These are phyloP conservation scores for Aptenodytes patagonicus DNA, from an alignment of 2,113 vertebrate species.

Conservation along the genomic window DNA sequence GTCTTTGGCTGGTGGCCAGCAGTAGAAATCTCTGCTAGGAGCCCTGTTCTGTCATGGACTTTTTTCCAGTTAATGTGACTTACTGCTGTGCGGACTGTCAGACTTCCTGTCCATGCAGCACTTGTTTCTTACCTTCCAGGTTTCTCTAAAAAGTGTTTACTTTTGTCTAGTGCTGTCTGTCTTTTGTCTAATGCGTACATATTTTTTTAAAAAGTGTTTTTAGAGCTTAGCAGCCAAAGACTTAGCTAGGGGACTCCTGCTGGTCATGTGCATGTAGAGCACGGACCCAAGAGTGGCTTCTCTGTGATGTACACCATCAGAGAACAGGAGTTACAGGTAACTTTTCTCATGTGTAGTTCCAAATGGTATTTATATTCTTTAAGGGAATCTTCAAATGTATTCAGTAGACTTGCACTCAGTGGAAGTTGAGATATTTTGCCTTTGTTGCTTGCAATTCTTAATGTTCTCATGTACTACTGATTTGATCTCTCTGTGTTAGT, in stretches of 20 bases:
- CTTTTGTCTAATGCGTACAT: conserved; percentile 15
- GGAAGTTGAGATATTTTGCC: neutral
- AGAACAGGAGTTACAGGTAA: conserved; percentile 53
- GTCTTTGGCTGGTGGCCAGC: conserved; percentile 36
- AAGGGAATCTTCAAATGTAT: neutral
- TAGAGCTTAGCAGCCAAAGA: conserved; percentile 48
- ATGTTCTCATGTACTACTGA: neutral
- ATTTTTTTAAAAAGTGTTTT: conserved; percentile 38
- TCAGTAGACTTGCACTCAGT: neutral
- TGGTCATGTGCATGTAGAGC: conserved; percentile 59
- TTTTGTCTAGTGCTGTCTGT: neutral
- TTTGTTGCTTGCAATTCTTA: neutral
- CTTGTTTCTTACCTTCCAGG: neutral
- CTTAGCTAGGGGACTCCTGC: conserved; percentile 54
- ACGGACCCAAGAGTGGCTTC: conserved; percentile 51
- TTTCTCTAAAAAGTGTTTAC: neutral
- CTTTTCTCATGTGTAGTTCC: conserved; percentile 1
- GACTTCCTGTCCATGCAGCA: neutral
- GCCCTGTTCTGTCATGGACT: neutral
- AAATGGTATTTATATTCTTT: neutral
- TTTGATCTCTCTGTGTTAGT: neutral
- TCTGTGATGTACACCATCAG: conserved; percentile 58
- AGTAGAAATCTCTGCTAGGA: neutral
- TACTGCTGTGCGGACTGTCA: neutral
- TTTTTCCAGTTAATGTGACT: neutral